Base-by-base conservation (phyloP, 2,888 invertebrate species). In the Apoda limacodes region DNA sequence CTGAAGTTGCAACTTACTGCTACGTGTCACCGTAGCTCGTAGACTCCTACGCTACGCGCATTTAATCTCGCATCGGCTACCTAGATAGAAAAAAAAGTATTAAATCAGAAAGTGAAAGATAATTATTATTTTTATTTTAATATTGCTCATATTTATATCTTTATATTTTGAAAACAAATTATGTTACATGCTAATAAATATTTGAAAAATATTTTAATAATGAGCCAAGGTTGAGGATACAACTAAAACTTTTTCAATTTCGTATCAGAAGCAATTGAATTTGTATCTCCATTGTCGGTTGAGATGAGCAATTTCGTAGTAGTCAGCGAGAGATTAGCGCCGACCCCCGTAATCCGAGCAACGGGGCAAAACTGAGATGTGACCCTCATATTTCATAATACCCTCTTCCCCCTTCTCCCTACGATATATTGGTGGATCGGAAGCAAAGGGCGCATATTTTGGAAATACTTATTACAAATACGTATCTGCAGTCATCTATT, bases 291-390 rank as follows among this genome's bases (percentile, higher is more conserved):
- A 38, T 42, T 43, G 41, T 39, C 29, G 36, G 25, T 25, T 30
- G 36, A 36, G 43, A 47, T 47, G 46, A 42, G 44, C 42, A 43
- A 48, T 48, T 47, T 43, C 25, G 31, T 30, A 32, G 25, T 23
- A 44, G 44, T 40, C 37, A 34, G 44, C 37, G 30, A 36, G 40
- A 43, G 48, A 48, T 48, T 48, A 48, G 43, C 39, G 28, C 17
- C 27, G 39, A 34, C 37, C 35, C 40, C 39, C 30, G 31, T 43
- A 45, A 42, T 45, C 44, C 42, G 28, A 28, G 39, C 32, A 42
- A 33, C 42, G 36, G 35, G 24, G 5, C 17, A 5, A 17, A 17
- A 5, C 17, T 7, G 17, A 5, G 17, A 17, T 17, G 17, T 17
- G 17, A 17, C 17, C 17, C 17, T 17, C 17, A 17, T 17, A 17